Evolutionary conservation across 2,113 vertebrate species (phyloP), one percentile per base, ranked within the genome.

Genomic region (Mormyrus iriodes): DNA sequence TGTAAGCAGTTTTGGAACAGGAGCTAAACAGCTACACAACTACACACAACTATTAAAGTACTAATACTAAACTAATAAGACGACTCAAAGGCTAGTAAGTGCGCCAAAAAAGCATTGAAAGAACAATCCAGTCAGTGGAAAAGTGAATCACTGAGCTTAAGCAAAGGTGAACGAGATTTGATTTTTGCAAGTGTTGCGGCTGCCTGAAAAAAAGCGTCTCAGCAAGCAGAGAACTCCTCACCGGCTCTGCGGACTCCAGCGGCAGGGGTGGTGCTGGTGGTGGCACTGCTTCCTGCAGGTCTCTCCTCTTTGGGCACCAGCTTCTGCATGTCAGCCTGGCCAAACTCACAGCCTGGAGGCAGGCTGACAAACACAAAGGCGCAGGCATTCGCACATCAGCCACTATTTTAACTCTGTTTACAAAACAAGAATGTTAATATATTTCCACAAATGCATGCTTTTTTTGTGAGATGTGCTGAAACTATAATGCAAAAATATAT

Each of bases 271-370:
- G 13, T 1, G 3, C 73, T 17, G 5, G 91, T 19, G 48, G 94
- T 90, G 84, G 91, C 61, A n/a, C 91, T 92, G 92, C 92, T 94
- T 88, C 91, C 91, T 49, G 94, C 91, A 55, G 95, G 94, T 92
- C 97, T 97, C 91, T 98, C 97, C 90, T 98, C 97, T 93, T 98
- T 98, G 91, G 97, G 97, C 73, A 98, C 97, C 85, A 98, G 94
- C 93, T 98, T 98, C 94, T 98, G 97, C 97, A 98, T 98, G 94
- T 98, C 97, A 0, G 96, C 97, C 92, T 98, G 97, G 76, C 97
- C 97, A 94, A 98, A 98, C 93, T 98, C 97, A 92, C 97, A 98
- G 76, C 97, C 97, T 90, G 97, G 94, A 90, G 97, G 97, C 92
- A 98, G 94, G 93, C 97, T 98, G 92, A 17, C 90, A 55, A 44